Conservation (phyloP, 2,888 invertebrate species). For the Phasia obesa region DNA sequence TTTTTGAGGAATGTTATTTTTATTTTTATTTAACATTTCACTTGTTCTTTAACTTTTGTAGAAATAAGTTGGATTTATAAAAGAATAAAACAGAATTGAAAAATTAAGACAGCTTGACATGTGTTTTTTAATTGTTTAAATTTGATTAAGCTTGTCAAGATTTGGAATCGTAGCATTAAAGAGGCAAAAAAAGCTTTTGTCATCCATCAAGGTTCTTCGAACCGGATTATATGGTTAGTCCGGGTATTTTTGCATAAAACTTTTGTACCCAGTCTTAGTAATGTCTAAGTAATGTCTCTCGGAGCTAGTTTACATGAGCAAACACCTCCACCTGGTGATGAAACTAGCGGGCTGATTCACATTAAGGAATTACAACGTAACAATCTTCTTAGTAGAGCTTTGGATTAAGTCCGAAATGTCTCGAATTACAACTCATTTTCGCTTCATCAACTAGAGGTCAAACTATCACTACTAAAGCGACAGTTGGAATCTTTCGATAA, state of each 20-base stretch:
- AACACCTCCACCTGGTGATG: not conserved
- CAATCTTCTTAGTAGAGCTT: not conserved
- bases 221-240: constrained; percentile 11
- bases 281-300: not conserved
- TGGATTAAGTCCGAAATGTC: not conserved
- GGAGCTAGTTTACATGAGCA: not conserved
- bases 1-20: too few relatives aligned
- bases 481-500: constrained; percentile 30
- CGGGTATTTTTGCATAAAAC: too few relatives aligned
- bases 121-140: too few relatives aligned
- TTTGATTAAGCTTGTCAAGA: too few relatives aligned
- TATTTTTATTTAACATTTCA: too few relatives aligned
- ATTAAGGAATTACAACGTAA: constrained; percentile 3
- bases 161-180: too few relatives aligned
- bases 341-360: not conserved
- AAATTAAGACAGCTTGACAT: too few relatives aligned
- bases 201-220: constrained; percentile 21
- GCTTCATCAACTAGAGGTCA: constrained; percentile 21
- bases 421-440: not conserved
- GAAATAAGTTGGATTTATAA: too few relatives aligned
- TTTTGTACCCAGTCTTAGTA: not conserved
- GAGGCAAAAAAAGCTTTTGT: constrained; percentile 24
- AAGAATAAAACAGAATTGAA: too few relatives aligned
- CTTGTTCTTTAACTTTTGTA: too few relatives aligned
- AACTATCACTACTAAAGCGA: constrained; percentile 21